Evolutionary conservation across 2,113 vertebrate species (phyloP).

Genomic region (Oenanthe oenanthe): DNA sequence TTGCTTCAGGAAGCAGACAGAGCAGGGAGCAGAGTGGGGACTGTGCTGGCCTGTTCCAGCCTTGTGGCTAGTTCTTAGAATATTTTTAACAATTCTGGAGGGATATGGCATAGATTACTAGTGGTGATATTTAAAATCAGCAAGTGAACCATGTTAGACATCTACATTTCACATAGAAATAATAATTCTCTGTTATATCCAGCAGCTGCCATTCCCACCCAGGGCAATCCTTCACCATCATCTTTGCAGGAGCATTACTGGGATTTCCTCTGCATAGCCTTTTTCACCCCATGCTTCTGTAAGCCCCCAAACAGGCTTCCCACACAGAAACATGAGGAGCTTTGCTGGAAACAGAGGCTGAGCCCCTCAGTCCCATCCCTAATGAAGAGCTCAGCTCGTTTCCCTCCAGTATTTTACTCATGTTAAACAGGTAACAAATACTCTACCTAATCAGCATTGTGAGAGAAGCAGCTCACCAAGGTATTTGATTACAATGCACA

Average conservation of each 20-base stretch:
- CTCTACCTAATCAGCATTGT: not conserved
- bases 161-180: accelerated
- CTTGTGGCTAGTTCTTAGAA: not conserved
- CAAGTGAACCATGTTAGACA: not conserved
- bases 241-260: not conserved
- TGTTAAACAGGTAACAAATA: not conserved
- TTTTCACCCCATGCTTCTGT: not conserved
- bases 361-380: not conserved
- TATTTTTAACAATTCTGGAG: not conserved
- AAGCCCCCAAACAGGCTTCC: not conserved
- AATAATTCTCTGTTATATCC: not conserved
- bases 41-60: not conserved
- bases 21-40: not conserved
- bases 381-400: not conserved
- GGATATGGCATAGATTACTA: not conserved
- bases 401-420: not conserved
- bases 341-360: not conserved
- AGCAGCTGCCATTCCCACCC: not conserved
- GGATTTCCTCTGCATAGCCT: not conserved
- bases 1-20: not conserved
- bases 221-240: not conserved
- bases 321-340: not conserved
- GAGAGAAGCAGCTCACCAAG: not conserved
- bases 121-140: not conserved
- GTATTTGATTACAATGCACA: not conserved